Conservation (phyloP, 2,888 invertebrate species). For the Ypsolopha sequella region DNA sequence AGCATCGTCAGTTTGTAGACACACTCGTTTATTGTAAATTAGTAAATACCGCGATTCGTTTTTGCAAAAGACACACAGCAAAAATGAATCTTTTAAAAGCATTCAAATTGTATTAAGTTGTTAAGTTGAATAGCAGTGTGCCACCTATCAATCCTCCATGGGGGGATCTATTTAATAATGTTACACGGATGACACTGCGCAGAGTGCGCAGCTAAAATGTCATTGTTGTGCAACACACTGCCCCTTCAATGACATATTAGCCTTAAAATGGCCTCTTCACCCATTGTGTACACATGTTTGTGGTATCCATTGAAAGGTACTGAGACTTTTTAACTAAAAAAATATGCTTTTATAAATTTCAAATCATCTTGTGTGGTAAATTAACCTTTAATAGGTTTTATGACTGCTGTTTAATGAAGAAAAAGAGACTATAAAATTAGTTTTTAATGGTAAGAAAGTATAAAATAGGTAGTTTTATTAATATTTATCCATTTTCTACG, state of each 20-base stretch:
- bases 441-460: not conserved
- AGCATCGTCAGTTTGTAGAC: too few relatives aligned
- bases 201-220: constrained; percentile 28
- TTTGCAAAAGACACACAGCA: too few relatives aligned
- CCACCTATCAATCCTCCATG: constrained; percentile 53
- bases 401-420: constrained; percentile 5
- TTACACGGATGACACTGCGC: constrained; percentile 51
- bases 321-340: constrained; percentile 29
- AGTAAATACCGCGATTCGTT: too few relatives aligned
- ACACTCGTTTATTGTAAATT: too few relatives aligned
- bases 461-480: constrained; percentile 20
- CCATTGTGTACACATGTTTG: constrained; percentile 31
- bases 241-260: constrained; percentile 53
- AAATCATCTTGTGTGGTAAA: constrained; percentile 10
- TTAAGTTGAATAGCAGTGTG: constrained; percentile 18
- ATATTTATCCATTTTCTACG: constrained; percentile 19
- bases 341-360: constrained; percentile 16
- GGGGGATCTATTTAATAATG: constrained; percentile 47
- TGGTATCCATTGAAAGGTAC: constrained; percentile 27
- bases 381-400: constrained; percentile 9
- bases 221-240: constrained; percentile 51
- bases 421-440: not conserved
- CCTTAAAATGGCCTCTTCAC: constrained; percentile 38
- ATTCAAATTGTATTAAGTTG: not conserved
- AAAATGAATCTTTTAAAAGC: not conserved